Evolutionary conservation across 2,113 vertebrate species (phyloP).

Genomic region (Misgurnus mizolepis): DNA sequence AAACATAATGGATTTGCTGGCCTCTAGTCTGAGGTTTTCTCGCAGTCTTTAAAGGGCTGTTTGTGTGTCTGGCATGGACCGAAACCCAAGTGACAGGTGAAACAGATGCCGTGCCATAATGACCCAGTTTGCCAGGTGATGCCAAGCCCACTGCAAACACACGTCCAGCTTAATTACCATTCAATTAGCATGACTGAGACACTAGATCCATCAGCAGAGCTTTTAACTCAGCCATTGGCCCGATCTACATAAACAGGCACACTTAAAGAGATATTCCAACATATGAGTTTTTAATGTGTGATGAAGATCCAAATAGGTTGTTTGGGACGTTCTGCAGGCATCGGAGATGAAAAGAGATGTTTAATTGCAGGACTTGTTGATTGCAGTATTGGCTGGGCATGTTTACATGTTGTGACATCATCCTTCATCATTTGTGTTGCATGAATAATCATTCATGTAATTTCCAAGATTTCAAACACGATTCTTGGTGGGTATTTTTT

Average conservation of each 20-base stretch:
- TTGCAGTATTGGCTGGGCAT: not conserved
- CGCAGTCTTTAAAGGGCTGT: not conserved
- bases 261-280: not conserved
- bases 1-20: conserved; percentile 21
- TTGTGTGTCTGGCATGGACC: not conserved
- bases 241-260: not conserved
- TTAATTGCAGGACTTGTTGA: not conserved
- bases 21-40: conserved; percentile 1
- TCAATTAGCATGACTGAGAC: conserved; percentile 35
- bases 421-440: not conserved
- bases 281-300: not conserved
- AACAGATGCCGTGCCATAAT: conserved; percentile 53
- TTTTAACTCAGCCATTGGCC: conserved; percentile 15
- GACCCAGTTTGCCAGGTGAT: conserved; percentile 37
- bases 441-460: too few species aligned
- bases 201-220: conserved; percentile 29
- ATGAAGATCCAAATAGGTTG: not conserved
- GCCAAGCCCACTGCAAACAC: conserved; percentile 9
- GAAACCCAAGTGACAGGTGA: conserved; percentile 15
- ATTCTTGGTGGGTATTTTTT: too few species aligned
- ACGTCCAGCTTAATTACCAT: conserved; percentile 47
- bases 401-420: not conserved
- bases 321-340: not conserved
- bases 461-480: too few species aligned
- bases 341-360: not conserved